Conservation (phyloP, 2,113 vertebrate genomes). For the Lampris megalopsis region DNA sequence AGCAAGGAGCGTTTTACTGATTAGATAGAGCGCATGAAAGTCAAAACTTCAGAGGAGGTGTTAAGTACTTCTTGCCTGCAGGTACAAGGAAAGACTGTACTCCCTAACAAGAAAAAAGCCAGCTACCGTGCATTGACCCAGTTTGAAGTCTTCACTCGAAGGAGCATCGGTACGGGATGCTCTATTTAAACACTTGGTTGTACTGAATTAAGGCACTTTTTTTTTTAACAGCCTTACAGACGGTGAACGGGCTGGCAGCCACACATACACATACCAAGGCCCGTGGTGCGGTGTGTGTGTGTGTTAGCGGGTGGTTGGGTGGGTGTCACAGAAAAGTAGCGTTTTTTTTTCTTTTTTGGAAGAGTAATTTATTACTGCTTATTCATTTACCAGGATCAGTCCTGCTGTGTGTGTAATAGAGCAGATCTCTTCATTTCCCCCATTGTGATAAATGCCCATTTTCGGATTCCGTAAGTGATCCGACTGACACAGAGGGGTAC, state of each 20-base stretch:
- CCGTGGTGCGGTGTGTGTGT: constrained; percentile 50
- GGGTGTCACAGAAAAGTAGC: constrained; percentile 26
- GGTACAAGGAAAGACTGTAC: constrained; percentile 61
- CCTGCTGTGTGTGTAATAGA: constrained; percentile 55
- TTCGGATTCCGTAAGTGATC: constrained; percentile 62
- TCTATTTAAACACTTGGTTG: constrained; percentile 47
- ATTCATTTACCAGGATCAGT: constrained; percentile 41
- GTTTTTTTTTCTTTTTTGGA: constrained; percentile 12
- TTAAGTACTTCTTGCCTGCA: constrained; percentile 60
- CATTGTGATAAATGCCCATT: constrained; percentile 71
- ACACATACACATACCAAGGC: constrained; percentile 1
- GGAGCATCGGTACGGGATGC: constrained; percentile 49
- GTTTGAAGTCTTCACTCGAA: constrained; percentile 49
- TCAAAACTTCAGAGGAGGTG: constrained; percentile 66
- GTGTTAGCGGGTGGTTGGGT: constrained; percentile 8
- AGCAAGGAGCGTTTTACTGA: constrained; percentile 37
- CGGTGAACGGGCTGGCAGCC: too few relatives aligned
- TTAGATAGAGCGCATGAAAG: constrained; percentile 61
- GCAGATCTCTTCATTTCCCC: constrained; percentile 65
- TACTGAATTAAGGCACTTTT: constrained; percentile 41
- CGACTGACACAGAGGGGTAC: constrained; percentile 49
- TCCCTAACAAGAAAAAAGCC: constrained; percentile 31
- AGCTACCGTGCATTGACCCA: constrained; percentile 67
- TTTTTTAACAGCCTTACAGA: too few relatives aligned
- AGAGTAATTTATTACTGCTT: constrained; percentile 67